These are phyloP conservation scores for Pseudachorutes palmiensis DNA, from an alignment of 1,140 invertebrate species.

Conservation along the genomic window DNA sequence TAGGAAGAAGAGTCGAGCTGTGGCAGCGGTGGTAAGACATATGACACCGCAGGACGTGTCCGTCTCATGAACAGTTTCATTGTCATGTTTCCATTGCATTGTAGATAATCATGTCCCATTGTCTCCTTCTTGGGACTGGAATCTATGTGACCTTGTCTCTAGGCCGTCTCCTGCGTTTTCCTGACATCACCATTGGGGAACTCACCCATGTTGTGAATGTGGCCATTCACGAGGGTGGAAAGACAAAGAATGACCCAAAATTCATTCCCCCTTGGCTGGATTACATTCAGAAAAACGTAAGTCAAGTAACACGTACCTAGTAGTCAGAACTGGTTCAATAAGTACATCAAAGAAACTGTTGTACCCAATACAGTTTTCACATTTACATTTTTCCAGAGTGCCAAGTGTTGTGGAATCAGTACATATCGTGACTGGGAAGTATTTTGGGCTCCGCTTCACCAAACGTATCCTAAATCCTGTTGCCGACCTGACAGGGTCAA, in stretches of 20 bases:
- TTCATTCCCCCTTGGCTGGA: conserved; percentile 1
- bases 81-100: neutral
- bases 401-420: neutral
- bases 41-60: neutral
- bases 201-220: neutral
- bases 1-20: neutral
- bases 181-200: neutral
- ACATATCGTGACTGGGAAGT: conserved; percentile 1
- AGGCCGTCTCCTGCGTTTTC: neutral
- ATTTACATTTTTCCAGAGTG: neutral
- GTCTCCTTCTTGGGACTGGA: neutral
- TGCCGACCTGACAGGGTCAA: neutral
- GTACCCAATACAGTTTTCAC: neutral
- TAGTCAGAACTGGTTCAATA: too few species aligned
- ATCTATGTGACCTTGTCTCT: neutral
- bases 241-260: neutral
- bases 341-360: neutral
- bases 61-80: neutral
- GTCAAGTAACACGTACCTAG: too few species aligned
- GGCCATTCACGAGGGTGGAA: neutral
- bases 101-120: neutral
- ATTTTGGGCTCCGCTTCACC: neutral
- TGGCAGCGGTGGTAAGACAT: neutral
- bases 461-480: neutral
- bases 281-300: conserved; percentile 1